phyloP scores from a whole-genome alignment of 2,113 vertebrate species.

The Catagonus wagneri region DNA sequence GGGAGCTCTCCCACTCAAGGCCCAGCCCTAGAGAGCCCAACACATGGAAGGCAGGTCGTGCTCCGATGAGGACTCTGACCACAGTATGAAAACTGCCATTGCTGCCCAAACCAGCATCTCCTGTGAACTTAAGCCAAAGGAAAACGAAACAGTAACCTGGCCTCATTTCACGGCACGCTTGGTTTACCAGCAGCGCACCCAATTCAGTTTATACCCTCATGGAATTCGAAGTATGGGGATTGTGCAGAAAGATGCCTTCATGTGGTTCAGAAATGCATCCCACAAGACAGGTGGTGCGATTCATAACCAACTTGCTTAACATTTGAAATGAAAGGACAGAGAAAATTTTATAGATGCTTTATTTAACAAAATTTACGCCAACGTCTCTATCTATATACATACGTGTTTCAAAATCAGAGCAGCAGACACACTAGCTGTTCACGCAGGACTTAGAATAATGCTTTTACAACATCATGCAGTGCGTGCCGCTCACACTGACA shows the following conservation, averaged over 20 bases:
- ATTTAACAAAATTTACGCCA: slow-evolving; percentile 77
- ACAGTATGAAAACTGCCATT: not conserved
- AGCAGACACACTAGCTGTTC: slow-evolving; percentile 63
- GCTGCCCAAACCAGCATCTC: not conserved
- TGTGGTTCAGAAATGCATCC: not conserved
- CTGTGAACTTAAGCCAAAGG: not conserved
- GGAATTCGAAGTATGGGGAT: accelerated
- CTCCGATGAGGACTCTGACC: not conserved
- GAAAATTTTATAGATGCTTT: slow-evolving; percentile 62
- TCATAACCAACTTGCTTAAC: no score
- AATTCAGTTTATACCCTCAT: accelerated
- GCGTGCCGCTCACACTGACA: slow-evolving; percentile 55
- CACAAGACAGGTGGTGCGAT: not conserved
- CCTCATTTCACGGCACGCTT: not conserved
- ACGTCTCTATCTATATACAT: slow-evolving; percentile 68
- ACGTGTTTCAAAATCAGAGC: slow-evolving; percentile 74
- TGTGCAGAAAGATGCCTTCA: no score
- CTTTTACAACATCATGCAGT: slow-evolving; percentile 36
- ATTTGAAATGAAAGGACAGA: slow-evolving; percentile 35
- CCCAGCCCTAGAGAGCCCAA: not conserved
- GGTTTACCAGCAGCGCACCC: no score
- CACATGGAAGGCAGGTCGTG: no score
- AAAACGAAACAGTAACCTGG: not conserved
- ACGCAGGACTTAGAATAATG: slow-evolving; percentile 55
- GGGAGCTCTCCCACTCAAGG: not conserved